Evolutionary conservation across 2,888 invertebrate genomes (phyloP).

Genomic region (Tribolium freemani): DNA sequence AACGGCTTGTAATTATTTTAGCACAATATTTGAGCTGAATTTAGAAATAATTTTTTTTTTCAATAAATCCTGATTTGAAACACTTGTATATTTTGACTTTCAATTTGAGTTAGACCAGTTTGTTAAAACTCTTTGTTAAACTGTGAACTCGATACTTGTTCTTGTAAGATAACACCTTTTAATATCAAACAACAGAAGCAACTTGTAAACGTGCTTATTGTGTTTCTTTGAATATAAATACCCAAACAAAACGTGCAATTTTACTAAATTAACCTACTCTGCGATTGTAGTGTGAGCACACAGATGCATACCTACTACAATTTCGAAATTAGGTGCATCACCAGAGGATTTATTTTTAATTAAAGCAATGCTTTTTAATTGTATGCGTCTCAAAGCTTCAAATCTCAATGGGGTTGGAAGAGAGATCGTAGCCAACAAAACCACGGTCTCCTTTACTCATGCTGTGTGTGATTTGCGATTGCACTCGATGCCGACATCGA

Average conservation of each 20-base stretch:
- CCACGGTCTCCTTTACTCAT: neutral
- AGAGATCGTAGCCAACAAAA: conserved; percentile 13
- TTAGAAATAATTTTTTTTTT: too few species aligned
- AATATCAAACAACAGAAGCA: neutral
- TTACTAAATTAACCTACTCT: neutral
- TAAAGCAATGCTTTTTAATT: neutral
- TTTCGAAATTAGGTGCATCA: neutral
- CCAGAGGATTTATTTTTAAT: neutral
- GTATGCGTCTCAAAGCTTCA: neutral
- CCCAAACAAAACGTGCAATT: neutral
- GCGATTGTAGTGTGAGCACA: neutral
- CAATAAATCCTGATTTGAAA: too few species aligned
- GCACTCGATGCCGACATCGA: conserved; percentile 23
- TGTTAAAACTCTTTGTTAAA: too few species aligned
- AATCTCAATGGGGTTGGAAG: neutral
- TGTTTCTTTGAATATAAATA: neutral
- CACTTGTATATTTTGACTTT: too few species aligned
- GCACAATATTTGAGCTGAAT: too few species aligned
- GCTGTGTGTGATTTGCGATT: conserved; percentile 27
- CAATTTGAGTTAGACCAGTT: too few species aligned
- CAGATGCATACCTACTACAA: neutral
- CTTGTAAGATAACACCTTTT: neutral
- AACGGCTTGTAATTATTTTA: too few species aligned
- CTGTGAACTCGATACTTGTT: neutral
- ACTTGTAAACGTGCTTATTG: neutral